Conservation (phyloP, 2,888 invertebrate species). For the Sarcophaga carnaria region DNA sequence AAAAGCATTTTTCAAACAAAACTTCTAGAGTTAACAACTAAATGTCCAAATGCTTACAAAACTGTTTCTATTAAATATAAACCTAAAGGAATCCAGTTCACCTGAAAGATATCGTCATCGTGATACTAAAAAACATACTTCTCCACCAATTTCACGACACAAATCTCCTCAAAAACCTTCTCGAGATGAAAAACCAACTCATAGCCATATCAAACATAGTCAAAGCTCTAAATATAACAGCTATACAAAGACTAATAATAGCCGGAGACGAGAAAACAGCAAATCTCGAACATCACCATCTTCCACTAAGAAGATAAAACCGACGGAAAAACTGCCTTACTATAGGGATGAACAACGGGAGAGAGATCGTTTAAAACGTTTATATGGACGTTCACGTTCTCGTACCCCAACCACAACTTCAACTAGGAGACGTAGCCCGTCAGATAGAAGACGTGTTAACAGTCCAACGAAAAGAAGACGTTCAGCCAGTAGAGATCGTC, state of each 20-base stretch:
- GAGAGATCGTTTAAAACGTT: conserved; percentile 69
- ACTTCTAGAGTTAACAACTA: too few species aligned
- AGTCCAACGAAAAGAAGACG: conserved; percentile 44
- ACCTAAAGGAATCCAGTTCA: conserved; percentile 61
- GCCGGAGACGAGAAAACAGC: conserved; percentile 31
- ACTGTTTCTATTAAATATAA: neutral
- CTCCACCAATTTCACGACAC: conserved; percentile 12
- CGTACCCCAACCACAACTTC: conserved; percentile 20
- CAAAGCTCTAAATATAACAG: conserved; percentile 16
- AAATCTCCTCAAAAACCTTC: conserved; percentile 27
- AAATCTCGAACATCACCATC: conserved; percentile 38
- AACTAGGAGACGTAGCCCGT: neutral
- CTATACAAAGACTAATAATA: conserved; percentile 24
- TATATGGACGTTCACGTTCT: conserved; percentile 65
- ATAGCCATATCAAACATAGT: conserved; percentile 13
- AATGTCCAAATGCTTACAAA: too few species aligned
- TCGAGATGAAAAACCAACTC: conserved; percentile 6
- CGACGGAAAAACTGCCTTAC: conserved; percentile 71
- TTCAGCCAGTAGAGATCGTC: conserved; percentile 44
- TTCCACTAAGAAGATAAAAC: conserved; percentile 24
- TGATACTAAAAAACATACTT: conserved; percentile 34
- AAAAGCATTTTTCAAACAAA: too few species aligned
- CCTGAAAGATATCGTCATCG: conserved; percentile 57
- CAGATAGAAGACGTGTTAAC: conserved; percentile 3
- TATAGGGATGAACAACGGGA: conserved; percentile 72